phyloP scores from a whole-genome alignment of 2,888 invertebrate species.

The Nephrocerus scutellatus region DNA sequence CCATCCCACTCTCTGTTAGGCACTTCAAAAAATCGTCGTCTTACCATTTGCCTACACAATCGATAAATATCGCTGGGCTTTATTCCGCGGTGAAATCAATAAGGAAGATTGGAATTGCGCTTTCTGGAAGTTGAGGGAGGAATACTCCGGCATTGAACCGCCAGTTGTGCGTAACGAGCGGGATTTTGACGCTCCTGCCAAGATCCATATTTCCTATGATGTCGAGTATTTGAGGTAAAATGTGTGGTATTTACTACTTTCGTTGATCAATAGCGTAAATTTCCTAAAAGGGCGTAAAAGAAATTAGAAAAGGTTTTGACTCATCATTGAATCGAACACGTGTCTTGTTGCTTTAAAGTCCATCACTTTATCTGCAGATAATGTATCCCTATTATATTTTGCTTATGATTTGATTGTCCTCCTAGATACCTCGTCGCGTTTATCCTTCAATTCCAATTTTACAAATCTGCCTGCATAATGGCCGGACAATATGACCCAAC shows the following conservation, averaged over 20 bases:
- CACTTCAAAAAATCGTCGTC: constrained; percentile 63
- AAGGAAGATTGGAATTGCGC: constrained; percentile 59
- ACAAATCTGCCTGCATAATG: constrained; percentile 63
- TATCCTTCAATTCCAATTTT: constrained; percentile 74
- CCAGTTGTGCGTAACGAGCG: constrained; percentile 58
- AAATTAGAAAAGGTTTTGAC: too few species aligned
- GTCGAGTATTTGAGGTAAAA: constrained; percentile 66
- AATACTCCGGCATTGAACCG: constrained; percentile 61
- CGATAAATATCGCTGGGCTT: constrained; percentile 63
- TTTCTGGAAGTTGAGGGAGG: constrained; percentile 59
- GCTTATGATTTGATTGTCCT: not conserved
- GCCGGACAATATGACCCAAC: constrained; percentile 72
- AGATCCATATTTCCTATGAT: constrained; percentile 66
- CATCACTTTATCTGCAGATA: too few species aligned
- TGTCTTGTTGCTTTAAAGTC: too few species aligned
- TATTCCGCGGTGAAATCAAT: constrained; percentile 58
- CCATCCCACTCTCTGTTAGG: too few species aligned
- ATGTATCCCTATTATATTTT: not conserved
- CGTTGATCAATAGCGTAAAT: too few species aligned
- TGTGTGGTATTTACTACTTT: too few species aligned
- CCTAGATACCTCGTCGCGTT: constrained; percentile 67
- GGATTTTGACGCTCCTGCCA: constrained; percentile 70
- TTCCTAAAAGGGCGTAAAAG: too few species aligned
- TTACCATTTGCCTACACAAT: constrained; percentile 64
- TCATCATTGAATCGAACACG: too few species aligned